These are phyloP conservation scores for Folsomia candida DNA, from an alignment of 2,888 invertebrate species.

Conservation along the genomic window DNA sequence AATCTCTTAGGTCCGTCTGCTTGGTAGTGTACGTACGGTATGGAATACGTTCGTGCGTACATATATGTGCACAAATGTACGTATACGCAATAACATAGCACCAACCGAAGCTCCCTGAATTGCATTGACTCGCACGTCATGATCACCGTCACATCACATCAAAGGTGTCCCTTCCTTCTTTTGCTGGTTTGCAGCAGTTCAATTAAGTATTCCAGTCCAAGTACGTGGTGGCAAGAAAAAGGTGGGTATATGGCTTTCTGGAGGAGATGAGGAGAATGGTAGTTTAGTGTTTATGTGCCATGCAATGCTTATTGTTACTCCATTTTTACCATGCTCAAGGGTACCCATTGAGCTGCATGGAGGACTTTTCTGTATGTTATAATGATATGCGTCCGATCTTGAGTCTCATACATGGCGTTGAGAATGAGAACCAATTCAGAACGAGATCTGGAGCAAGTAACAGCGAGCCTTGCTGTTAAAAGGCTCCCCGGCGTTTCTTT, in stretches of 20 bases:
- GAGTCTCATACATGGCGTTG: not conserved
- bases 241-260: not conserved
- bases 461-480: conserved; percentile 11
- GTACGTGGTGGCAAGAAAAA: not conserved
- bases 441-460: conserved; percentile 17
- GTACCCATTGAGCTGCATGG: conserved; percentile 7
- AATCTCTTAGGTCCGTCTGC: not conserved
- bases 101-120: no score
- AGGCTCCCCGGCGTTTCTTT: conserved; percentile 15
- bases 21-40: not conserved
- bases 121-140: no score
- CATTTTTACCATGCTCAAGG: conserved; percentile 10
- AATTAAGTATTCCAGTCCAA: conserved; percentile 5
- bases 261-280: not conserved
- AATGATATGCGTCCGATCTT: conserved; percentile 21
- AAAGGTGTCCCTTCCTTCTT: not conserved
- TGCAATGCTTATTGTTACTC: conserved; percentile 6
- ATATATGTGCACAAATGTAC: no score
- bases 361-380: conserved; percentile 6
- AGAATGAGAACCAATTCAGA: not conserved
- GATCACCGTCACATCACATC: no score
- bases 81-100: no score
- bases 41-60: no score
- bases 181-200: not conserved
- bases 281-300: not conserved